Percentiles rank a stretch among this genome's conserved stretches.
phyloP scores from a whole-genome alignment of 2,797 vertebrate genomes.

The Gymnoscopelus microlampas region DNA sequence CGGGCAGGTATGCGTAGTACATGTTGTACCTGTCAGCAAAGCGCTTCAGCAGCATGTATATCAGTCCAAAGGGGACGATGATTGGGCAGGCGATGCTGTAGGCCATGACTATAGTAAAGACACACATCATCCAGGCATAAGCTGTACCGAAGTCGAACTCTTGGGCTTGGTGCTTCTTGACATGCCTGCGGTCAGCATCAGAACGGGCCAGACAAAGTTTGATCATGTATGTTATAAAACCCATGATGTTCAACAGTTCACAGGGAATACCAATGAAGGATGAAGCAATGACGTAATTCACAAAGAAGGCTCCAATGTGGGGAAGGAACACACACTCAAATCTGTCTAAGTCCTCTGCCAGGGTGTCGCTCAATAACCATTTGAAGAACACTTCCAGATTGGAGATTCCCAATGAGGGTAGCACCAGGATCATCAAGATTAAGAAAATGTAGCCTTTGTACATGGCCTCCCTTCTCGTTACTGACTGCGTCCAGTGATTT shows the following conservation, averaged over 20 bases:
- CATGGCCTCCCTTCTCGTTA: constrained; percentile 93
- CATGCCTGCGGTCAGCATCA: constrained; percentile 91
- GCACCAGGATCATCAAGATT: constrained; percentile 97
- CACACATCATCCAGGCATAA: constrained; percentile 99
- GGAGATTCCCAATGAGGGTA: constrained; percentile 93
- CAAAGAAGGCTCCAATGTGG: constrained; percentile 98
- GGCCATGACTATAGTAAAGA: constrained; percentile 99
- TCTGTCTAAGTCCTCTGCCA: constrained; percentile 86
- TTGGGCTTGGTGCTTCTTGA: constrained; percentile 98
- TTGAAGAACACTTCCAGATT: constrained; percentile 98
- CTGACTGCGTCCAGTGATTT: constrained; percentile 96
- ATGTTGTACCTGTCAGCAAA: constrained; percentile 97
- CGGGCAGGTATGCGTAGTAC: constrained; percentile 97
- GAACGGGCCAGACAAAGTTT: constrained; percentile 95
- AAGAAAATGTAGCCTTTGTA: constrained; percentile 99
- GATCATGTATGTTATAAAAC: constrained; percentile 98
- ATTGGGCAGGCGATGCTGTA: constrained; percentile 99
- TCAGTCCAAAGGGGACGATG: constrained; percentile 97
- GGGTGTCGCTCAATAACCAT: constrained; percentile 96
- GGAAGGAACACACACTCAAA: constrained; percentile 99
- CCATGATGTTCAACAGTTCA: constrained; percentile 95
- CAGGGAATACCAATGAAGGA: constrained; percentile 98
- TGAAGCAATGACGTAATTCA: constrained; percentile 98
- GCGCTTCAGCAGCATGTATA: constrained; percentile 99
- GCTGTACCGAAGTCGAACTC: constrained; percentile 99